Evolutionary conservation across 2,797 vertebrate species (phyloP).

Genomic region (Coccyzus lansbergi): DNA sequence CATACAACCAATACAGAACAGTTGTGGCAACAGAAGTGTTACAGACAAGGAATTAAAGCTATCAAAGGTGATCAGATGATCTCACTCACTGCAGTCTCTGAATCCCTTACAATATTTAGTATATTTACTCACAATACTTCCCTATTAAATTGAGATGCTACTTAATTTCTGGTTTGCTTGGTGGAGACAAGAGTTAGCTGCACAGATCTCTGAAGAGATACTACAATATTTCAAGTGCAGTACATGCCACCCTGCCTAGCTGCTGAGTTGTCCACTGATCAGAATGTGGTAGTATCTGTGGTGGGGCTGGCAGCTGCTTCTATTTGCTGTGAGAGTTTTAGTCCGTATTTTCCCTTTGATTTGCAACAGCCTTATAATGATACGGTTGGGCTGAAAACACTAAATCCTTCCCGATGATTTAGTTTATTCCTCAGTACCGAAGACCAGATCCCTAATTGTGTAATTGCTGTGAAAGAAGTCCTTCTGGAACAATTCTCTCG

Average conservation of each 20-base stretch:
- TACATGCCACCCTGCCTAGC: background rate
- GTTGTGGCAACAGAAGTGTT: background rate
- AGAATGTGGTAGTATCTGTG: background rate
- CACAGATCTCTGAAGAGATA: background rate
- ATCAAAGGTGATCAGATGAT: background rate
- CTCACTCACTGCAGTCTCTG: background rate
- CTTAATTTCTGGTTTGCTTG: background rate
- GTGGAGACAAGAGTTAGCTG: background rate
- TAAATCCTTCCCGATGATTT: background rate
- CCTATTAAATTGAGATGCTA: background rate
- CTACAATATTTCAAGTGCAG: background rate
- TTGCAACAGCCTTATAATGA: constrained; percentile 30
- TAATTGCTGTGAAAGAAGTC: constrained; percentile 50
- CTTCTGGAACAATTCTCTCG: constrained; percentile 60
- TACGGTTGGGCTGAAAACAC: constrained; percentile 19
- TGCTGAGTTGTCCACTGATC: background rate
- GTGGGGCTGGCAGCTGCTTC: background rate
- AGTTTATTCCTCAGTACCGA: constrained; percentile 8
- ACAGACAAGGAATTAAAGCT: background rate
- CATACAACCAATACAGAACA: background rate
- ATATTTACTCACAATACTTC: background rate
- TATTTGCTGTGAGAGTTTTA: background rate
- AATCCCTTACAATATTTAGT: background rate
- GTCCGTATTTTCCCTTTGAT: background rate
- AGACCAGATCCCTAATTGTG: constrained; percentile 47